phyloP scores from a whole-genome alignment of 2,888 invertebrate species.

The Aphrophora alni region DNA sequence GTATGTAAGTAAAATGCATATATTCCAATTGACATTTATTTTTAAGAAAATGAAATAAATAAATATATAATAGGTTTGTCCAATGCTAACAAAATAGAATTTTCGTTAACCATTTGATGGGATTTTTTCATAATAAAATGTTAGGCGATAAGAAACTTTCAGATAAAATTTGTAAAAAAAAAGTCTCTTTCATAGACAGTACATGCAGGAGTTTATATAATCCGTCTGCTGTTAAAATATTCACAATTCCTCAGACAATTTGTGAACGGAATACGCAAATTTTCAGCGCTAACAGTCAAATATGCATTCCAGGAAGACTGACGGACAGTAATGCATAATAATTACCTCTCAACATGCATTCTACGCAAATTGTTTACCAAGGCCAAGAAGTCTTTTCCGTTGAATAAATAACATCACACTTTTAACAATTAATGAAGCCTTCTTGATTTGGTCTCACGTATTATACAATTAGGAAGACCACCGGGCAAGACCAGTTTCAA shows the following conservation, averaged over 20 bases:
- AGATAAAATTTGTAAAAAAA: too few species aligned
- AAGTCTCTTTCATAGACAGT: too few species aligned
- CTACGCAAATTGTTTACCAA: background rate
- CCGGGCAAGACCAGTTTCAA: background rate
- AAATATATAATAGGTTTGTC: too few species aligned
- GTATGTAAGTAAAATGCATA: too few species aligned
- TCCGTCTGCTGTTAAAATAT: background rate
- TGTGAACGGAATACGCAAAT: background rate
- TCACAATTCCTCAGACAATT: background rate
- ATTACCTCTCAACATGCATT: background rate
- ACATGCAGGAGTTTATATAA: background rate
- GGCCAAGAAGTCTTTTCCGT: background rate
- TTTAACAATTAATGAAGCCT: too few species aligned
- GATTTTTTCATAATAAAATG: too few species aligned
- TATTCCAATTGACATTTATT: too few species aligned
- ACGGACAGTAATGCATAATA: background rate
- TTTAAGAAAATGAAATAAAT: too few species aligned
- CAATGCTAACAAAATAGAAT: too few species aligned
- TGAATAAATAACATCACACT: background rate
- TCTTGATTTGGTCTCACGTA: background rate
- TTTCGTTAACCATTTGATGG: too few species aligned
- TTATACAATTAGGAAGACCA: slow-evolving; percentile 1
- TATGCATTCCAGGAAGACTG: background rate
- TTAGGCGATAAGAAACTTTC: too few species aligned
- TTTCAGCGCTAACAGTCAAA: background rate